Evolutionary conservation across 2,888 invertebrate genomes (phyloP), one percentile per base, ranked within the genome.

Genomic region (Drosophila nr. fundita): DNA sequence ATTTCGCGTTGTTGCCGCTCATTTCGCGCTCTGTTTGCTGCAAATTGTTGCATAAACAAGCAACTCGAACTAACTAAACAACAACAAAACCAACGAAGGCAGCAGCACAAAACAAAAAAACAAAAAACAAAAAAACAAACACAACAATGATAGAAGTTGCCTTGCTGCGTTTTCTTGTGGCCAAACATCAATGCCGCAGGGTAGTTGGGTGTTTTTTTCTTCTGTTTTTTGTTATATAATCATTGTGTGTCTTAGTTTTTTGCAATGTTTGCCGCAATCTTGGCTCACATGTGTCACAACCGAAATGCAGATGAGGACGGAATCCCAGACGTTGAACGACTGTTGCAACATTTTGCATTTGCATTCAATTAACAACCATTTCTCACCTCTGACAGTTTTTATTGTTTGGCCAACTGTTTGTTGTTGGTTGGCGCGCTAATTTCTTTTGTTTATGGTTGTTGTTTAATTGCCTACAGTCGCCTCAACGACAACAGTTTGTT

Each of bases 301-400:
- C 68, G 50, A 66, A 55, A 45, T 62, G 73, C 54, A 65, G 63
- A 59, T 72, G 68, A 27, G 58, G 54, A n/a, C 54, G 64, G 45
- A 11, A 49, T 52, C 42, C 34, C 21, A 13, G 57, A 50, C 45
- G 57, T 50, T 29, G 50, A 10, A 18, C 45, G 61, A 53, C 57
- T 60, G 60, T 45, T 75, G 68, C 70, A 74, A 66, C 34, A 69
- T 81, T 70, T 70, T 72, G 73, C 63, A 75, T 86, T 89, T 89
- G 87, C 79, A 89, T 87, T 89, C 86, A 87, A 89, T 89, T 89
- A 87, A 79, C 89, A 80, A 73, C 75, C 78, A 74, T 72, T 87
- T 87, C 85, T 89, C 85, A 89, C 84, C 80, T 87, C 81, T 77
- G 72, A 73, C 50, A 52, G 58, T 38, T 50, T 61, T 70, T 68